These are phyloP conservation scores for Cinclus mexicanus DNA, from an alignment of 2,113 vertebrate species.

Conservation along the genomic window DNA sequence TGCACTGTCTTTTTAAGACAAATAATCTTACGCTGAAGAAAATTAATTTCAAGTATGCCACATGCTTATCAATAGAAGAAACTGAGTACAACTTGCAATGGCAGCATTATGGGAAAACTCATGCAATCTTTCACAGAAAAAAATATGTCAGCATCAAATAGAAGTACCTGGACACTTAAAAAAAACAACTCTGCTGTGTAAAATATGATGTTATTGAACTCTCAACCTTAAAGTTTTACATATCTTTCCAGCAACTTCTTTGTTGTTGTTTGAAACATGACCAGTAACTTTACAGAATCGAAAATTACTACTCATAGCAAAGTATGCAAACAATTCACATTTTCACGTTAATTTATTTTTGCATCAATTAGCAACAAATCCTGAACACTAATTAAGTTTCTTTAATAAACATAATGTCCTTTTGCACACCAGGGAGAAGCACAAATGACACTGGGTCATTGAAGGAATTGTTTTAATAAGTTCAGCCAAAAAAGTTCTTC, in stretches of 20 bases:
- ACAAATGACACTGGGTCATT: background rate
- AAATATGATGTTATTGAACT: background rate
- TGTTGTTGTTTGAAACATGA: background rate
- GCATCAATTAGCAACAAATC: background rate
- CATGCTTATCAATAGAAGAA: slow-evolving; percentile 62
- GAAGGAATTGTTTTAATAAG: background rate
- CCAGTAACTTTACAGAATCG: background rate
- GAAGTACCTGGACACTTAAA: background rate
- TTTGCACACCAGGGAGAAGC: background rate
- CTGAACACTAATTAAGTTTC: background rate
- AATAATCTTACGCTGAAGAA: slow-evolving; percentile 51
- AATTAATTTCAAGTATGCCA: slow-evolving; percentile 47
- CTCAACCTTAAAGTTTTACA: background rate
- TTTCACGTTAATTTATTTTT: background rate
- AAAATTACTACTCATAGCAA: background rate
- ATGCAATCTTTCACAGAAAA: slow-evolving; percentile 46
- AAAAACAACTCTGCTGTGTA: background rate
- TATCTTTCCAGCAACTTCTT: background rate
- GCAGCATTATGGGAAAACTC: slow-evolving; percentile 42
- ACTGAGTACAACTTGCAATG: slow-evolving; percentile 41
- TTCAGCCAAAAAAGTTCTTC: background rate
- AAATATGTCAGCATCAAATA: background rate
- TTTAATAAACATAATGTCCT: background rate
- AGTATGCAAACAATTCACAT: background rate
- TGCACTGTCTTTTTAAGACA: slow-evolving; percentile 59